Conservation (phyloP, 2,888 invertebrate genomes). For the Plagiodera versicolora region DNA sequence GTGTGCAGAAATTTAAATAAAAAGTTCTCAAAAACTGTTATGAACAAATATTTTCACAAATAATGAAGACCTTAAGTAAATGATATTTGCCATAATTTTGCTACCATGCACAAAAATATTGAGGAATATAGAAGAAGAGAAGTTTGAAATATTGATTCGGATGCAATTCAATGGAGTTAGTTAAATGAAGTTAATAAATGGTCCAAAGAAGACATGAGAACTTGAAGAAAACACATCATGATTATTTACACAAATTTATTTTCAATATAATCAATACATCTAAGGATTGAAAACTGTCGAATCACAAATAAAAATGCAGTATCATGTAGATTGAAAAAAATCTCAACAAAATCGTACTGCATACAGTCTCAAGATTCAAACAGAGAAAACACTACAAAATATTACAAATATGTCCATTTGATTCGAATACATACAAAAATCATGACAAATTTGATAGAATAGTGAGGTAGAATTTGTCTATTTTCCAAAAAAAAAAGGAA, state of each 20-base stretch:
- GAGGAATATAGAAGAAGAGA: too few species aligned
- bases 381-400: slow-evolving; percentile 42
- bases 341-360: slow-evolving; percentile 36
- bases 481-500: slow-evolving; percentile 34
- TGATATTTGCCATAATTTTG: too few species aligned
- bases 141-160: too few species aligned
- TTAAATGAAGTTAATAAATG: too few species aligned
- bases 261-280: slow-evolving; percentile 49
- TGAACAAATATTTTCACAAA: too few species aligned
- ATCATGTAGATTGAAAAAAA: slow-evolving; percentile 31
- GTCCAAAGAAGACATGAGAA: too few species aligned
- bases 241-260: slow-evolving; percentile 51
- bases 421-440: not conserved
- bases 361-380: slow-evolving; percentile 45
- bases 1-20: too few species aligned
- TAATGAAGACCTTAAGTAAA: too few species aligned
- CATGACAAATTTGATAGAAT: slow-evolving; percentile 40
- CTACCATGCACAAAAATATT: too few species aligned
- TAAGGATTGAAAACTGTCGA: slow-evolving; percentile 32
- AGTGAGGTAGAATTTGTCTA: slow-evolving; percentile 53
- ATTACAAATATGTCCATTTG: slow-evolving; percentile 38
- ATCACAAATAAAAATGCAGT: slow-evolving; percentile 49
- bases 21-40: too few species aligned
- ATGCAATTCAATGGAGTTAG: too few species aligned
- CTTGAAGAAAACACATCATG: not conserved